phyloP scores from a whole-genome alignment of 2,888 invertebrate genomes.

The Disparrhopalites patrizii region DNA sequence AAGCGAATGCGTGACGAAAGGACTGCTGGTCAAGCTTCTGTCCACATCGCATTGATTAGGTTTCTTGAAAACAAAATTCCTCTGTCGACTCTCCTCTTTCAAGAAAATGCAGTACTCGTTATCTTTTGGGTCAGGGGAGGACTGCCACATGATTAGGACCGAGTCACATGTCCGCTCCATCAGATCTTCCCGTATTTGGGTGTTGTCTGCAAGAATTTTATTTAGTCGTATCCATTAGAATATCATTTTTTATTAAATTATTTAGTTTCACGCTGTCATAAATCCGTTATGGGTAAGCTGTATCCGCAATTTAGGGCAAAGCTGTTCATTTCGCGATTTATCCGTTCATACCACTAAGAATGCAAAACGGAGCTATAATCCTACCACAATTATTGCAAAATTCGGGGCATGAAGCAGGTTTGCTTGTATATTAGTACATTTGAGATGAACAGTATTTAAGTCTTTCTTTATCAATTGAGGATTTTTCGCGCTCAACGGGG shows the following conservation, averaged over 20 bases:
- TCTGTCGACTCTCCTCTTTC: slow-evolving; percentile 51
- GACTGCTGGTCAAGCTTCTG: slow-evolving; percentile 52
- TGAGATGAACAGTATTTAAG: too few species aligned
- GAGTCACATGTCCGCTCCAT: slow-evolving; percentile 56
- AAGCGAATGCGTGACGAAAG: slow-evolving; percentile 52
- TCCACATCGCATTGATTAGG: slow-evolving; percentile 56
- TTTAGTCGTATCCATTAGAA: not conserved
- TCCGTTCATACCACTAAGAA: too few species aligned
- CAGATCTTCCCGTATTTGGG: slow-evolving; percentile 56
- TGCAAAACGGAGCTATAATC: too few species aligned
- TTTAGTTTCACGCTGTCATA: too few species aligned
- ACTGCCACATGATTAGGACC: slow-evolving; percentile 60
- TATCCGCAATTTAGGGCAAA: too few species aligned
- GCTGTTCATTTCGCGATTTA: too few species aligned
- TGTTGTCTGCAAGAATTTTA: slow-evolving; percentile 50
- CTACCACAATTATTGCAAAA: too few species aligned
- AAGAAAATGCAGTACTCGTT: slow-evolving; percentile 53
- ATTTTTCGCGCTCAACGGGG: too few species aligned
- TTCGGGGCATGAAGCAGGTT: too few species aligned
- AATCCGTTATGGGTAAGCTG: too few species aligned
- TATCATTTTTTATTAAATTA: not conserved
- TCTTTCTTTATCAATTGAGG: too few species aligned
- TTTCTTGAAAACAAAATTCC: slow-evolving; percentile 47
- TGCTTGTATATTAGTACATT: too few species aligned
- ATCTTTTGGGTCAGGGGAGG: slow-evolving; percentile 55